Conservation (phyloP, 1,140 invertebrate genomes). For the Callitettix versicolor region DNA sequence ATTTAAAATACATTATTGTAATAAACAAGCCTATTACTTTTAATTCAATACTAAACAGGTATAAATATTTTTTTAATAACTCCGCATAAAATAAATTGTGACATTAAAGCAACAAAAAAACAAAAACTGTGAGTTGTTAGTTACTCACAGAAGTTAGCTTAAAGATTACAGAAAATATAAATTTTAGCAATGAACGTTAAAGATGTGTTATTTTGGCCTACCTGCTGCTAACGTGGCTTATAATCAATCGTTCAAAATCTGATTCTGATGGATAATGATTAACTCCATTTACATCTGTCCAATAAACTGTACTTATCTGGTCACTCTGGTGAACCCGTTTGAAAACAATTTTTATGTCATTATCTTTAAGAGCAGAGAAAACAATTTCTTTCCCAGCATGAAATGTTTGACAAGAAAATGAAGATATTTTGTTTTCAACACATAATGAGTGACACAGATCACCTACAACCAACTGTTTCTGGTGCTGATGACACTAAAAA, state of each 20-base stretch:
- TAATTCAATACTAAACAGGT: too few relatives aligned
- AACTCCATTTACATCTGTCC: constrained; percentile 35
- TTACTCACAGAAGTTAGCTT: too few relatives aligned
- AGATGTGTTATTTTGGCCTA: too few relatives aligned
- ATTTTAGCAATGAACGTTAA: too few relatives aligned
- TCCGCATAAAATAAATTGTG: too few relatives aligned
- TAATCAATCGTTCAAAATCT: constrained; percentile 34
- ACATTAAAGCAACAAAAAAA: too few relatives aligned
- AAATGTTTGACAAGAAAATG: constrained; percentile 43
- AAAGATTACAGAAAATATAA: too few relatives aligned
- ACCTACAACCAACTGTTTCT: constrained; percentile 39
- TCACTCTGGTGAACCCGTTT: constrained; percentile 34
- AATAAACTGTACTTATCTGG: constrained; percentile 28
- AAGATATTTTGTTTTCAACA: constrained; percentile 37
- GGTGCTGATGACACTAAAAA: constrained; percentile 43
- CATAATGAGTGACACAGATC: constrained; percentile 46
- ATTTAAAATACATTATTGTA: too few relatives aligned
- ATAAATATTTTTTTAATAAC: too few relatives aligned
- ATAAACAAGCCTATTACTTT: too few relatives aligned
- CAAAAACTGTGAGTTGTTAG: too few relatives aligned
- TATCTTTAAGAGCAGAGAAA: constrained; percentile 43
- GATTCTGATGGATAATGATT: constrained; percentile 41
- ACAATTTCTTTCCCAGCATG: constrained; percentile 44
- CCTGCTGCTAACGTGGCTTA: constrained; percentile 10
- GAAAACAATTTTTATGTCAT: constrained; percentile 39